Base-by-base conservation (phyloP, 2,888 invertebrate species). In the Campoplex capitator region DNA sequence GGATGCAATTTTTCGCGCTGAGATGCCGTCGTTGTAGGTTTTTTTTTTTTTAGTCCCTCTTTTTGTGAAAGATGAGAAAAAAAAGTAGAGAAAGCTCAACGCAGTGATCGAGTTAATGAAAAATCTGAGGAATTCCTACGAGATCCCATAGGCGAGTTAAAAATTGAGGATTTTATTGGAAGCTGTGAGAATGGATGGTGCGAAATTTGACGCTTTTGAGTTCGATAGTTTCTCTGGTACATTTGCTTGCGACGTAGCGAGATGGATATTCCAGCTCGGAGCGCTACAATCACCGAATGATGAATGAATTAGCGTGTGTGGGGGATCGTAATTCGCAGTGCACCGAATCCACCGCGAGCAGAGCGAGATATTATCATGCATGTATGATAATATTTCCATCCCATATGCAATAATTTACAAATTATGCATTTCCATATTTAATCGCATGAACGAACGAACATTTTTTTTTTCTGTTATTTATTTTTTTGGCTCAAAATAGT, bases 271-370 rank as follows among this genome's bases (percentile, higher is more conserved):
- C 75, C 74, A 74, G 67, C 65, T 42, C 71, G 58, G 16, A 58
- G 48, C 77, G 68, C 3, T 68, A 16, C 28, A 11, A 68, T 78
- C 68, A 71, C 62, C 7, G 83, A 75, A 83, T 75, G n/a, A 83
- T 83, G 82, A 86, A 86, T 86, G 75, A 86, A 83, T 83, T 83
- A 86, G 62, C 23, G 23, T 67, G 71, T 51, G 75, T 70, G 28
- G 45, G 28, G 45, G 51, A 73, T 45, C 54, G 54, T 74, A 54
- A 45, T 56, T 18, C 3, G 42, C 35, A n/a, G 28, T 68, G 23
- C 56, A 32, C 18, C n/a, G 45, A 42, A 18, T 48, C 48, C 48
- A 65, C 16, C 71, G 23, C 23, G 23, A 23, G 23, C 0, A 23
- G 23, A 23, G 23, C 23, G 62, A 7, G 9, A 70, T 78, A 82